Evolutionary conservation across 2,113 vertebrate species (phyloP).

Genomic region (Grus americana): DNA sequence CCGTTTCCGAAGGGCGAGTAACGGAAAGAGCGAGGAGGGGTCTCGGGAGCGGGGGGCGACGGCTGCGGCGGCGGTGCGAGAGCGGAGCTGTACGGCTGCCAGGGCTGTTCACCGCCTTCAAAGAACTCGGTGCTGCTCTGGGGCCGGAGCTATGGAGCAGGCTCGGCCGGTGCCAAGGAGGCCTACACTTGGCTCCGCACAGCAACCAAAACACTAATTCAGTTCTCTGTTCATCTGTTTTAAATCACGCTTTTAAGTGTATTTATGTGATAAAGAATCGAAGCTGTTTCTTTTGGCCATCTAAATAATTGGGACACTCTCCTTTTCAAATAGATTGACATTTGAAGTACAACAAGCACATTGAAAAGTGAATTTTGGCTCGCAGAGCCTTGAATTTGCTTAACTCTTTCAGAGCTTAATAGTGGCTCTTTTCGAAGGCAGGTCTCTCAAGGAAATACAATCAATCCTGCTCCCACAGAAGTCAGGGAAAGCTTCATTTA

Average conservation of each 20-base stretch:
- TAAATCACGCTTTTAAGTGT: conserved; percentile 66
- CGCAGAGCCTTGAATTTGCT: not conserved
- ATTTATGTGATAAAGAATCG: conserved; percentile 73
- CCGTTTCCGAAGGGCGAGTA: fast-evolving
- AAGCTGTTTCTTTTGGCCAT: conserved; percentile 75
- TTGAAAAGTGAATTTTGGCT: conserved; percentile 63
- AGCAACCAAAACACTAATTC: conserved; percentile 39
- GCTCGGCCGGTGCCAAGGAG: not conserved
- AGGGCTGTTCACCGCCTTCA: not conserved
- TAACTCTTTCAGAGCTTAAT: conserved; percentile 45
- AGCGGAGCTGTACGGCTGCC: not conserved
- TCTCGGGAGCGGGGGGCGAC: not conserved
- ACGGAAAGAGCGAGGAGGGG: not conserved
- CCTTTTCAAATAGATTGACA: conserved; percentile 60
- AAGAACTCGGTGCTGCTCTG: not conserved
- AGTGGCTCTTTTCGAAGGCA: not conserved
- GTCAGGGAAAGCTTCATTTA: not conserved
- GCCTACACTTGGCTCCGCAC: not conserved
- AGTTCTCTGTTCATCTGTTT: conserved; percentile 71
- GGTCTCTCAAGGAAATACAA: conserved; percentile 29
- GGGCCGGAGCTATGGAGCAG: not conserved
- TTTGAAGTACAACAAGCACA: conserved; percentile 62
- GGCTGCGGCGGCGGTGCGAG: not conserved
- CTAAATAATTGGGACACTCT: conserved; percentile 69
- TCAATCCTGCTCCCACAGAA: not conserved